Evolutionary conservation across 2,113 vertebrate species (phyloP).

Genomic region (Ardeotis arabs): DNA sequence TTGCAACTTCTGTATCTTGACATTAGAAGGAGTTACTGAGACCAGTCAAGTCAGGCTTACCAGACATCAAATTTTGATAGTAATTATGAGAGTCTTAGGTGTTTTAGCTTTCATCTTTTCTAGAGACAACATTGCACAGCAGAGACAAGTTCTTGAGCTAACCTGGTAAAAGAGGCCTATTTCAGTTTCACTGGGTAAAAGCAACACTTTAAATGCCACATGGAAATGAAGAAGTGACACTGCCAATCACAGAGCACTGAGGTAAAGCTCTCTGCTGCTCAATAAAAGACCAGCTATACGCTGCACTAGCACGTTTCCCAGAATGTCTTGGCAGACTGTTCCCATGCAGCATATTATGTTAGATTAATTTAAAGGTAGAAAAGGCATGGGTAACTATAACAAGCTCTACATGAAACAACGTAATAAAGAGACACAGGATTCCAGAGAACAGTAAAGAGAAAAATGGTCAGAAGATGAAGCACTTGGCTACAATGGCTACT

Average conservation of each 20-base stretch:
- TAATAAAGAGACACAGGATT: background rate
- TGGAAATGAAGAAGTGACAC: background rate
- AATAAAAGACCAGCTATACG: background rate
- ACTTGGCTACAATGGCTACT: background rate
- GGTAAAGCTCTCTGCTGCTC: background rate
- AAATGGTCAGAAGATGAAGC: background rate
- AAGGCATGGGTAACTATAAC: background rate
- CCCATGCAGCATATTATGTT: background rate
- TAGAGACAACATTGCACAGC: background rate
- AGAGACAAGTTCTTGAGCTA: background rate
- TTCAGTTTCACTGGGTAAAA: background rate
- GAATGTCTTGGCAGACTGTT: background rate
- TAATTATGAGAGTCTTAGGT: background rate
- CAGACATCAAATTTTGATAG: background rate
- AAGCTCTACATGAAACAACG: background rate
- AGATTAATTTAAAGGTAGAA: slow-evolving; percentile 22
- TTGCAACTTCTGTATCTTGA: background rate
- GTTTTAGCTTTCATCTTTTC: background rate
- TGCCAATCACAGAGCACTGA: rapidly evolving
- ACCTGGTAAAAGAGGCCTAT: background rate
- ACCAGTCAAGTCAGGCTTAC: background rate
- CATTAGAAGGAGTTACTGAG: background rate
- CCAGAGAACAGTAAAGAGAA: background rate
- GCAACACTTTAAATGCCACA: background rate
- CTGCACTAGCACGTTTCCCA: background rate